phyloP scores from a whole-genome alignment of 2,797 vertebrate species.

The Denticeps clupeoides region DNA sequence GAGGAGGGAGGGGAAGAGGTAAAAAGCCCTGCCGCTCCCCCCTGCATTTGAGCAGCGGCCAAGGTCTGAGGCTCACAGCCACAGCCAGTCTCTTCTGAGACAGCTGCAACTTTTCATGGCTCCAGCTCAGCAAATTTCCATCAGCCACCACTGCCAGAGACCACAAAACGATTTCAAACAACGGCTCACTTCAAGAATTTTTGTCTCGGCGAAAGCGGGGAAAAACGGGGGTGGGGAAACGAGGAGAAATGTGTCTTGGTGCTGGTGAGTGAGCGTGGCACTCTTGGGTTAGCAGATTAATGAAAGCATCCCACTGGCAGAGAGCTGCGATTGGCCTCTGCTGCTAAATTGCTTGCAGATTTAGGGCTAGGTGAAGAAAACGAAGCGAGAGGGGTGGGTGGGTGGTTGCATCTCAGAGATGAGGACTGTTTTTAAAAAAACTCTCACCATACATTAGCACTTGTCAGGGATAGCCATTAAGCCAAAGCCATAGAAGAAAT shows the following conservation, averaged over 20 bases:
- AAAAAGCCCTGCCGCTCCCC: neutral
- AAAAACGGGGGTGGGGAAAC: neutral
- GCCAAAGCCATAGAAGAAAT: constrained; percentile 74
- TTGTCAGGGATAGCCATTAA: constrained; percentile 92
- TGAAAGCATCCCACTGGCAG: constrained; percentile 81
- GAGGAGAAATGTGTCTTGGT: constrained; percentile 51
- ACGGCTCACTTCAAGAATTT: constrained; percentile 73
- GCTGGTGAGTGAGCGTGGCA: constrained; percentile 65
- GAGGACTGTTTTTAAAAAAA: constrained; percentile 78
- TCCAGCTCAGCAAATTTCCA: constrained; percentile 89
- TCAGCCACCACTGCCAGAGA: constrained; percentile 76
- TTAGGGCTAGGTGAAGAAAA: constrained; percentile 32
- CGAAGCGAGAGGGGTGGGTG: neutral
- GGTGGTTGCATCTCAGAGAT: neutral
- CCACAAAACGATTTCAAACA: constrained; percentile 89
- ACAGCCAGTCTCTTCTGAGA: constrained; percentile 62
- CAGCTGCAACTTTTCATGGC: constrained; percentile 91
- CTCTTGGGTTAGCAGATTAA: constrained; percentile 79
- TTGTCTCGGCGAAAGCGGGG: constrained; percentile 35
- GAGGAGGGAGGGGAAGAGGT: constrained; percentile 6
- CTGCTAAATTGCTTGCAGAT: constrained; percentile 85
- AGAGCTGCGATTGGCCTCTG: constrained; percentile 68
- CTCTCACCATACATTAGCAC: constrained; percentile 81
- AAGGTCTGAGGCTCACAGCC: constrained; percentile 56
- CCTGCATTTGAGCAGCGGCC: constrained; percentile 54